Evolutionary conservation across 2,113 vertebrate genomes (phyloP).

Genomic region (Dromas ardeola): DNA sequence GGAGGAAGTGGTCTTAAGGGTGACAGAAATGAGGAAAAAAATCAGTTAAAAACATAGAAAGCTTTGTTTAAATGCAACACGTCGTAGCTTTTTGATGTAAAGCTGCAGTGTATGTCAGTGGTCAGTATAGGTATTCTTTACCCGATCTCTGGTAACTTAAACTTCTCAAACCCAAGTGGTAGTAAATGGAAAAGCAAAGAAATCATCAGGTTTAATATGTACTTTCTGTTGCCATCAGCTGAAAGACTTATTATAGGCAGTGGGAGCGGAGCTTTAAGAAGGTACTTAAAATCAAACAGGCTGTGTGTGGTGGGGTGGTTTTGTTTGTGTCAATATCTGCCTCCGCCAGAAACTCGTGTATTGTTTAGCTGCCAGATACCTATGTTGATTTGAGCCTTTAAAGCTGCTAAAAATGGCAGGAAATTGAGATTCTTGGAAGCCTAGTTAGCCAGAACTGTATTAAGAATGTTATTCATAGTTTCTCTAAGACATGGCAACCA

Average conservation of each 20-base stretch:
- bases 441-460: background rate
- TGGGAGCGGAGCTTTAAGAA: background rate
- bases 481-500: background rate
- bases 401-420: background rate
- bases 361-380: constrained; percentile 18
- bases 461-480: background rate
- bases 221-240: background rate
- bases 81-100: background rate
- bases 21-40: background rate
- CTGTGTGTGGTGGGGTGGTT: background rate
- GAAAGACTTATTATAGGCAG: background rate
- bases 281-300: background rate
- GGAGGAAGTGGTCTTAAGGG: background rate
- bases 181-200: background rate
- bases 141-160: background rate
- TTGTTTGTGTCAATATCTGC: background rate
- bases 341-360: background rate
- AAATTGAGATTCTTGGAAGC: background rate
- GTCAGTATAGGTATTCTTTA: background rate
- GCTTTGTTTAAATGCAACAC: background rate
- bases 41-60: background rate
- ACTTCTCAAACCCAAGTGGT: background rate
- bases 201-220: background rate
- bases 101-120: background rate
- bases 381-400: background rate